Evolutionary conservation across 2,113 vertebrate species (phyloP).

Genomic region (Eudyptes chrysolophus): DNA sequence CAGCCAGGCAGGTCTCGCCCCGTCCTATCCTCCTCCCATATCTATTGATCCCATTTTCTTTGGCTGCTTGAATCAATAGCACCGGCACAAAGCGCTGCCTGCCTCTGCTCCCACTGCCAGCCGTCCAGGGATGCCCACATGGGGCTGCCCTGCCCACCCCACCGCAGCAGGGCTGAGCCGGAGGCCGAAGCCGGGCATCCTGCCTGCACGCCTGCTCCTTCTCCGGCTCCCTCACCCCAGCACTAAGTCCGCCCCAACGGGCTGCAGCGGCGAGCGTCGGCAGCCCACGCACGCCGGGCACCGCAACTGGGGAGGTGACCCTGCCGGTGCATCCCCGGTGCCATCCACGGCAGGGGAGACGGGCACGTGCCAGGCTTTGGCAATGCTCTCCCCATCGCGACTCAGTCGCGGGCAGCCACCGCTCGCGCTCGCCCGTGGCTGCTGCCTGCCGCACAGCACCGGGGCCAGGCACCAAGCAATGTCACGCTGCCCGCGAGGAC

Average conservation of each 20-base stretch:
- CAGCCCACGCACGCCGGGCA: fast-evolving
- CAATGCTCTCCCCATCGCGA: not conserved
- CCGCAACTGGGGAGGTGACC: not conserved
- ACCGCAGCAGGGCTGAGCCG: fast-evolving
- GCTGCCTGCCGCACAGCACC: not conserved
- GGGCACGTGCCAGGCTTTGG: not conserved
- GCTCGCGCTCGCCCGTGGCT: not conserved
- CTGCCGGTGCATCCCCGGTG: not conserved
- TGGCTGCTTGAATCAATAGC: not conserved
- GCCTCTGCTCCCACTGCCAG: not conserved
- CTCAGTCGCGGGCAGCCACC: not conserved
- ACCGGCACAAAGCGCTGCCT: not conserved
- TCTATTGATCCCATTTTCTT: constrained; percentile 22
- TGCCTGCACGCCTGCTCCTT: fast-evolving
- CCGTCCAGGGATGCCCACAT: not conserved
- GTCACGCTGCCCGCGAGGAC: constrained; percentile 11
- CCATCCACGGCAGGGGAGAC: not conserved
- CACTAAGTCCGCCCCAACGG: fast-evolving
- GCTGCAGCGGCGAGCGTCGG: fast-evolving
- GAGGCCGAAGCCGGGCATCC: not conserved
- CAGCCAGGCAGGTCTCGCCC: not conserved
- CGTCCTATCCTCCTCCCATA: not conserved
- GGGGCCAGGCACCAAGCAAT: constrained; percentile 1
- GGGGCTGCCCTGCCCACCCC: not conserved
- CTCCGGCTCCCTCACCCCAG: not conserved